These are phyloP conservation scores for Brachyopa scutellaris DNA, from an alignment of 2,888 invertebrate genomes.

Conservation along the genomic window DNA sequence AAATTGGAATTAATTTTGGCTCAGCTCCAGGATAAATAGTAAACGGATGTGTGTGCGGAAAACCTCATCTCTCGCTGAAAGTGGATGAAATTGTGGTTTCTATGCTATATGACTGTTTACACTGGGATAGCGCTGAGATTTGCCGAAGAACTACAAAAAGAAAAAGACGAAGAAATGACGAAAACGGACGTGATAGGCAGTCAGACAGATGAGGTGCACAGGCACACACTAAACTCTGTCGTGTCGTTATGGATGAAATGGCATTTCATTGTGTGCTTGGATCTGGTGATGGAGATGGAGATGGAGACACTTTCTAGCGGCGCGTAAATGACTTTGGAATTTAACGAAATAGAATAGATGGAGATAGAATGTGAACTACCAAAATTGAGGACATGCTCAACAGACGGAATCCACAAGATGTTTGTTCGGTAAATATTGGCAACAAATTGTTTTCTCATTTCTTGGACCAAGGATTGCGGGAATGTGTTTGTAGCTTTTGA, in stretches of 20 bases:
- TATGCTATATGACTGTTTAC: constrained; percentile 55
- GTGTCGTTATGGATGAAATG: constrained; percentile 58
- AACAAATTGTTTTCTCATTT: constrained; percentile 65
- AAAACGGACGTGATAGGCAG: constrained; percentile 55
- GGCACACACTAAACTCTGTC: constrained; percentile 19
- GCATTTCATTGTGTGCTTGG: constrained; percentile 52
- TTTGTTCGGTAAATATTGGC: constrained; percentile 65
- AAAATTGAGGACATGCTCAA: constrained; percentile 47
- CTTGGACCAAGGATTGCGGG: constrained; percentile 23
- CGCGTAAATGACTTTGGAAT: constrained; percentile 64
- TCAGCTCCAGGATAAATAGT: constrained; percentile 73
- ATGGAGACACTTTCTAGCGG: constrained; percentile 53
- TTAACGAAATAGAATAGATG: constrained; percentile 23
- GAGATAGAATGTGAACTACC: too few species aligned
- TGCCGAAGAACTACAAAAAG: neutral
- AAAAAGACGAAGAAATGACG: neutral
- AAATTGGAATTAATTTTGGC: constrained; percentile 73
- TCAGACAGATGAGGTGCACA: constrained; percentile 52
- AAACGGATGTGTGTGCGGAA: constrained; percentile 71
- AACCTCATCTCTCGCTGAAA: constrained; percentile 63
- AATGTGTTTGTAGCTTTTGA: neutral
- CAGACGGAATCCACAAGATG: constrained; percentile 57
- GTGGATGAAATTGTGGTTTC: constrained; percentile 66
- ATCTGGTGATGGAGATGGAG: neutral
- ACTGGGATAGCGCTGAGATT: constrained; percentile 52